Percentiles rank a stretch among this genome's conserved stretches.
Evolutionary conservation across 2,888 invertebrate species (phyloP).

Genomic region (Eucera pruinosa): DNA sequence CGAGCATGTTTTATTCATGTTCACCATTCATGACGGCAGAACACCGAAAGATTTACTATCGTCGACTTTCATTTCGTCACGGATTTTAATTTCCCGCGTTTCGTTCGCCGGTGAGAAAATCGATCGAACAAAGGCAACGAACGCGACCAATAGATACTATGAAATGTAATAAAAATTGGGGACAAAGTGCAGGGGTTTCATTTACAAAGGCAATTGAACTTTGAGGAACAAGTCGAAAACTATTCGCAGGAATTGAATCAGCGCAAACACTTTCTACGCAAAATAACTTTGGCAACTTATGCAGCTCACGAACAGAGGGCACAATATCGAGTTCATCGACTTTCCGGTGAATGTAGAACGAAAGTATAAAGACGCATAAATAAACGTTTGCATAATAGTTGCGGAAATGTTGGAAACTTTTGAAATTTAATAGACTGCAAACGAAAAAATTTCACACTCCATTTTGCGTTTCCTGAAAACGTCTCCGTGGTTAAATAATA

Average conservation of each 20-base stretch:
- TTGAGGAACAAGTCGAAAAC: not conserved
- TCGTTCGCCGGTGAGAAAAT: not conserved
- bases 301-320: slow-evolving; percentile 5
- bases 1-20: slow-evolving; percentile 68
- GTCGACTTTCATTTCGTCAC: slow-evolving; percentile 31
- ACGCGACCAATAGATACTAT: not conserved
- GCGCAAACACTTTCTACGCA: not conserved
- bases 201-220: not conserved
- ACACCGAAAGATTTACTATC: slow-evolving; percentile 49
- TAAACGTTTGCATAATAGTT: not conserved
- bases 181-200: not conserved
- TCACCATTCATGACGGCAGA: slow-evolving; percentile 43
- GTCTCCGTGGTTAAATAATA: not conserved
- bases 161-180: not conserved
- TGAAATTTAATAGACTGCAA: not conserved
- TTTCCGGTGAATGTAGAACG: slow-evolving; percentile 2
- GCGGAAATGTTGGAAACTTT: not conserved
- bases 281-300: not conserved
- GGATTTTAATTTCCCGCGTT: slow-evolving; percentile 25
- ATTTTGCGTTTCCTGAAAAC: not conserved
- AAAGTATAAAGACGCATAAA: not conserved
- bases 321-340: not conserved
- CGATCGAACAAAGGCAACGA: slow-evolving; percentile 4
- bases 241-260: not conserved
- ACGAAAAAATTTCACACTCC: not conserved